phyloP scores from a whole-genome alignment of 2,113 vertebrate species.

The Prietella phreatophila region DNA sequence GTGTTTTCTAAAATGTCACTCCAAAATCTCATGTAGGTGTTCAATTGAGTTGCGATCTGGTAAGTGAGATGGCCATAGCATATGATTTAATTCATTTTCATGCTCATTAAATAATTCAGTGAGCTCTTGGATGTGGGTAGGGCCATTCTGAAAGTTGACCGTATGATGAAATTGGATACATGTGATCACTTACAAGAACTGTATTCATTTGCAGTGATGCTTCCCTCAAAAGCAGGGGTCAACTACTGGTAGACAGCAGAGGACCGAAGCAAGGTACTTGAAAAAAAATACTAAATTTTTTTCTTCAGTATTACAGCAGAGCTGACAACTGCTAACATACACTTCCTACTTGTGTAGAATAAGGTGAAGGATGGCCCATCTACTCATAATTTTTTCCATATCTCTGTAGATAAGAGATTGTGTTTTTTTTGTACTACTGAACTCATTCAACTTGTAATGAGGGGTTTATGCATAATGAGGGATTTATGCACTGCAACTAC shows the following conservation, averaged over 20 bases:
- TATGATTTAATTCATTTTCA: no score
- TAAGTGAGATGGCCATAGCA: no score
- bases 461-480: background rate
- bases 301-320: no score
- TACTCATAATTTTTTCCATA: background rate
- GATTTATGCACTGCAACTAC: background rate
- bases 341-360: no score
- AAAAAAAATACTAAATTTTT: background rate
- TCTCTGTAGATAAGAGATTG: background rate
- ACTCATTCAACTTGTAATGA: background rate
- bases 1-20: no score
- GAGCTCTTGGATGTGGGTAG: background rate
- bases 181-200: background rate
- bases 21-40: no score
- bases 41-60: background rate
- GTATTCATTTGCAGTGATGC: background rate
- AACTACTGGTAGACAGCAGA: background rate
- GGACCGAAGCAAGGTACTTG: no score
- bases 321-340: no score
- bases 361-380: no score
- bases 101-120: no score
- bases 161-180: background rate
- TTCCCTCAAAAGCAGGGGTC: background rate
- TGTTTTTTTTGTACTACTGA: no score
- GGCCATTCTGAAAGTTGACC: background rate